Base-by-base conservation (phyloP, 2,113 vertebrate species). In the Ursus arctos region DNA sequence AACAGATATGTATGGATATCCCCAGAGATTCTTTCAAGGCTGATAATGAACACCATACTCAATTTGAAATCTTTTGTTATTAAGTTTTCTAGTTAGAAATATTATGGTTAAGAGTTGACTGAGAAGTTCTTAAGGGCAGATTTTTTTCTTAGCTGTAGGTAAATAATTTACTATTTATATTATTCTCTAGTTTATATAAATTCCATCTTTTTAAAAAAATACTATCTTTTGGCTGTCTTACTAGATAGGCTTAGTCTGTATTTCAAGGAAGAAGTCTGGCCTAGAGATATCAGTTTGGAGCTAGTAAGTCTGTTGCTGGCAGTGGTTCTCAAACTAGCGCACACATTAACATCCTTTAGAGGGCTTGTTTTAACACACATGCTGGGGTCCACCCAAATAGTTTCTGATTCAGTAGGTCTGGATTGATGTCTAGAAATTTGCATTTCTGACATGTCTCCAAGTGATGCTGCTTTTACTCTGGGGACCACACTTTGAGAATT, bases 11-110 rank as follows among this genome's bases (percentile, higher is more conserved):
- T 79, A 10, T 63, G 16, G 28, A 6, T 92, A 89, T 55, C 4
- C 36, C 3, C 74, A 90, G 31, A 83, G 80, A 57, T 49, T 79
- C 91, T 71, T 94, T 96, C 49, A 79, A 87, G 76, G 71, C 9
- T 93, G 18, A 79, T 87, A 57, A 72, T 55, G 47, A 91, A 53
- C 6, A 79, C 16, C 19, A 22, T 83, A 65, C 82, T 87, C 40
- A 85, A 79, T 93, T 97, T 95, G 49, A 91, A 88, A 83, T 88
- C 15, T 87, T 94, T 55, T 79, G 59, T 84, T 63, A 40, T 28
- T 69, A 77, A 33, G 24, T 84, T 55, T 91, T 76, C 69, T 84
- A 22, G n/a, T 94, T 82, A 49, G 24, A 94, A 95, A 61, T 88
- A 24, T 53, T 88, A 59, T 74, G 40, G 65, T 63, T 87, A 65